A percentile compares a stretch with the other conserved stretches of the same genome.
Evolutionary conservation across 2,797 vertebrate species (phyloP).

Genomic region (Taenioides sp.): DNA sequence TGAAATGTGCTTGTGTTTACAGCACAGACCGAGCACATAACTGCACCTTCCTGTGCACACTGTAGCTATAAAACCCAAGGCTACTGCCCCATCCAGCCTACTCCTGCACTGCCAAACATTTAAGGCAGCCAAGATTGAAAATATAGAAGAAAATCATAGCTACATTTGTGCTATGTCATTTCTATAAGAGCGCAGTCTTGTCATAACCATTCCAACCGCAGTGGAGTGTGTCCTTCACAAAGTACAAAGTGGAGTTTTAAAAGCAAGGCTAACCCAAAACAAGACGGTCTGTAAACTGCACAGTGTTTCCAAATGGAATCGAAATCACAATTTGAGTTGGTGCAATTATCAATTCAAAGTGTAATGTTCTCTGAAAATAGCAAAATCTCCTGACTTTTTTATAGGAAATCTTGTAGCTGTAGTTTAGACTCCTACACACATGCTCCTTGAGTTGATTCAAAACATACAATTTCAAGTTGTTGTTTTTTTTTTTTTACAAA

Average conservation of each 20-base stretch:
- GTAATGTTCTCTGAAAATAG: no score
- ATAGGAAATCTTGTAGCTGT: no score
- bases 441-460: no score
- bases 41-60: conserved; percentile 17
- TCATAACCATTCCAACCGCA: conserved; percentile 40
- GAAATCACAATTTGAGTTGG: no score
- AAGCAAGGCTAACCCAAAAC: not conserved
- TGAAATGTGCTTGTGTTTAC: conserved; percentile 35
- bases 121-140: not conserved
- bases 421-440: no score
- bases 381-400: no score
- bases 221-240: conserved; percentile 4
- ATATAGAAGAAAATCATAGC: not conserved
- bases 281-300: not conserved
- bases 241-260: conserved; percentile 39
- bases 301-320: no score
- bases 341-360: no score
- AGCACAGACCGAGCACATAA: conserved; percentile 18
- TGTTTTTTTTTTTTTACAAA: no score
- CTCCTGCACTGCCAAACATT: conserved; percentile 17
- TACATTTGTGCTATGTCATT: conserved; percentile 13
- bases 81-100: conserved; percentile 12
- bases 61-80: conserved; percentile 29
- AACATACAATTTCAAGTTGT: no score
- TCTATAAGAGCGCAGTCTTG: conserved; percentile 34